Base-by-base conservation (phyloP, 2,797 vertebrate genomes). In the Stomatorhinus walkeri region DNA sequence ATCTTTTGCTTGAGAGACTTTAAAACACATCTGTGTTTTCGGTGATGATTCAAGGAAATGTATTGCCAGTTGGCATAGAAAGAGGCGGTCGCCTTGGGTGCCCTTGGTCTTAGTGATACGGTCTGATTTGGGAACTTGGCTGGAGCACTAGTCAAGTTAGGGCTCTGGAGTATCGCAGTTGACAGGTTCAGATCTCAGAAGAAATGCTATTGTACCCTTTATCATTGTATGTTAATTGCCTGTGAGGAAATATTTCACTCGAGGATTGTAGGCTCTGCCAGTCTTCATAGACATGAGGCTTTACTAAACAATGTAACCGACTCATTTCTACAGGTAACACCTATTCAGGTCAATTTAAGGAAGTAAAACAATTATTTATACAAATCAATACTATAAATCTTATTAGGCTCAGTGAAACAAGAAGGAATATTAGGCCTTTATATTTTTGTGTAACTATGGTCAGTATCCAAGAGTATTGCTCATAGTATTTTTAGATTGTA, bases 31-130 rank as follows among this genome's bases (percentile, higher is more conserved):
- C 40, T 46, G 72, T 43, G 76, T 81, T 81, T 81, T 81, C 36
- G 2, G 76, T 46, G 76, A 81, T 81, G 76, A 81, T 43, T 81
- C 36, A 81, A 79, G 72, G 72, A 79, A 81, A 46, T 81, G 76
- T 9, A 10, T 19, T 43, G 36, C 72, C 76, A 81, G 76, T 81
- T 46, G 40, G 40, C 76, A 43, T 46, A 16, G 19, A 46, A 46
- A 46, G 5, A 46, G 76, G 36, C 4, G 2, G 40, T 10, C 5
- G 3, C 40, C 76, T 81, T 81, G 76, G 36, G 16, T 46, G 76
- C 76, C 76, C 76, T 46, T 81, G 40, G 40, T 19, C 36, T 81
- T 46, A n/a, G 76, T 81, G 19, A 43, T 43, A 9, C 46, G 72
- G 72, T 36, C 72, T n/a, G 19, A 43, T 81, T 81, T 81, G 7